These are phyloP conservation scores for Oreotrochilus melanogaster DNA, from an alignment of 2,113 vertebrate genomes.

Conservation along the genomic window DNA sequence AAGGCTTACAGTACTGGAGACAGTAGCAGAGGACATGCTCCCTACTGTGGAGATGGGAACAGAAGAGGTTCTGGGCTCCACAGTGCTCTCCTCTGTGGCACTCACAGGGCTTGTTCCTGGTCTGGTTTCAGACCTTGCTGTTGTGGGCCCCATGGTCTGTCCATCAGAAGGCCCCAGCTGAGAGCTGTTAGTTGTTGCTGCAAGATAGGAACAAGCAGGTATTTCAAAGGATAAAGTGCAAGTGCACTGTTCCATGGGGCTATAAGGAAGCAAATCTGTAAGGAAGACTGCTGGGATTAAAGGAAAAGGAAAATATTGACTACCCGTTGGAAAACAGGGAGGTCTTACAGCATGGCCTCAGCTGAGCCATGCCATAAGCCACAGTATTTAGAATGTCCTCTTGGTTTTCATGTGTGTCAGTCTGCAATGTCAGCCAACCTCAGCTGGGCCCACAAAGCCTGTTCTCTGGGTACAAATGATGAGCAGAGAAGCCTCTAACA, in stretches of 20 bases:
- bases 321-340: not conserved
- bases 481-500: not conserved
- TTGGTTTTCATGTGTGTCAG: not conserved
- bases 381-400: not conserved
- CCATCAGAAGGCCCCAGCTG: not conserved
- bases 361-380: not conserved
- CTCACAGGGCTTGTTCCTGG: not conserved
- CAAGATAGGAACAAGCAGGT: not conserved
- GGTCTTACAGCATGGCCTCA: not conserved
- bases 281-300: not conserved
- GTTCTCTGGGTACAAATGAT: not conserved
- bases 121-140: not conserved
- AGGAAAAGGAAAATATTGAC: not conserved
- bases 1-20: not conserved
- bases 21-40: not conserved
- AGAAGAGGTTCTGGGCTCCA: not conserved
- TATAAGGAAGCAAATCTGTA: not conserved
- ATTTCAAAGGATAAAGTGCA: not conserved
- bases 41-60: not conserved
- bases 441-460: not conserved
- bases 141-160: not conserved
- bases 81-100: not conserved
- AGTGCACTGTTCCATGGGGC: not conserved
- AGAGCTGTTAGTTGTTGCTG: constrained; percentile 37
- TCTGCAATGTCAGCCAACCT: not conserved